Conservation (phyloP, 2,888 invertebrate genomes). For the Acanthoscelides obtectus region DNA sequence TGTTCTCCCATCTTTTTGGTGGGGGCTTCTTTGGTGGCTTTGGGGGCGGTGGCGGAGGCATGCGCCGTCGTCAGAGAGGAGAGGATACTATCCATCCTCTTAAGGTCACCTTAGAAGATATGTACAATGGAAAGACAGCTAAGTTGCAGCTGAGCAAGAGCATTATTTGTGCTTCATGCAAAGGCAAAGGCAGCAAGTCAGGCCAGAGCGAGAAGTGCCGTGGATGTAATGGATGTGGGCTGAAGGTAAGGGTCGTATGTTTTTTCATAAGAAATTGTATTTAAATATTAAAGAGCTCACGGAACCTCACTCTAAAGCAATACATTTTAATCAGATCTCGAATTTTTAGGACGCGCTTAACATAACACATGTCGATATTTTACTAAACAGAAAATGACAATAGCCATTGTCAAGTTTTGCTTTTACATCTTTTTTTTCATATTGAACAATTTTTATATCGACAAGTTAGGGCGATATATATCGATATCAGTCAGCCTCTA, state of each 20-base stretch:
- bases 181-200: conserved; percentile 70
- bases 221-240: conserved; percentile 73
- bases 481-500: too few species aligned
- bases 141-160: conserved; percentile 80
- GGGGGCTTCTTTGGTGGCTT: conserved; percentile 56
- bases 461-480: too few species aligned
- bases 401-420: too few species aligned
- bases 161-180: conserved; percentile 72
- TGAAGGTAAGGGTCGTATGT: conserved; percentile 57
- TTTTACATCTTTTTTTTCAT: too few species aligned
- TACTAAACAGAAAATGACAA: too few species aligned
- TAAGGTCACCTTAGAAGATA: conserved; percentile 82
- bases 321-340: too few species aligned
- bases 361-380: too few species aligned
- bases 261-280: too few species aligned
- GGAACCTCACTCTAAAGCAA: too few species aligned
- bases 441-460: too few species aligned
- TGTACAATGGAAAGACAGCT: conserved; percentile 84
- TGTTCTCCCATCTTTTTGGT: conserved; percentile 67
- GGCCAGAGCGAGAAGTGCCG: conserved; percentile 62
- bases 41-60: conserved; percentile 48
- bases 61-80: conserved; percentile 59
- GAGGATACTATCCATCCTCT: conserved; percentile 81
- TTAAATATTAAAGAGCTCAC: too few species aligned
- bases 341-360: too few species aligned